Conservation (phyloP, 1,140 invertebrate genomes). For the Bradysia coprophila region DNA sequence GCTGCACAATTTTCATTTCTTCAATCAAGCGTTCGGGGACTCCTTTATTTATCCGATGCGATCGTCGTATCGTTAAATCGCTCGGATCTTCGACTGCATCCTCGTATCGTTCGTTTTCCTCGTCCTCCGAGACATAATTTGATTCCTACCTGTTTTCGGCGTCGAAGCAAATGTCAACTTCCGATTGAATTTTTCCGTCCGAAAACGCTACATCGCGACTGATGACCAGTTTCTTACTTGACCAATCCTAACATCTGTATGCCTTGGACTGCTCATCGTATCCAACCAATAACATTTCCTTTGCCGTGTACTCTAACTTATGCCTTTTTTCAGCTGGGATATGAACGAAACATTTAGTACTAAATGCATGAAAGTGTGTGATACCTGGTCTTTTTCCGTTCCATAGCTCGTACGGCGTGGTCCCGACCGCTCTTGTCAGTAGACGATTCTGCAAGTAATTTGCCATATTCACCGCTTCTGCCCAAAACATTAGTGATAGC, state of each 20-base stretch:
- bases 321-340: neutral
- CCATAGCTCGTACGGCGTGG: neutral
- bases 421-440: constrained; percentile 7
- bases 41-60: neutral
- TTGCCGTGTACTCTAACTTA: neutral
- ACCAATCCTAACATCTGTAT: constrained; percentile 12
- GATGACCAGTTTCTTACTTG: neutral
- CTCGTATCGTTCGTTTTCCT: neutral
- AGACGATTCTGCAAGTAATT: neutral
- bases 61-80: neutral
- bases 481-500: neutral
- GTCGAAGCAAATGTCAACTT: neutral
- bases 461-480: neutral
- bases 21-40: neutral
- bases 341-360: neutral
- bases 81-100: neutral
- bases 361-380: neutral
- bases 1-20: neutral
- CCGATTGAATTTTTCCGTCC: neutral
- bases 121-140: neutral
- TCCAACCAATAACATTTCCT: neutral
- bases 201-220: neutral
- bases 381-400: neutral
- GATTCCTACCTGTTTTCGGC: neutral
- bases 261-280: constrained; percentile 1